Conservation (phyloP, 2,797 vertebrate genomes). For the Acanthurus leucopareius region DNA sequence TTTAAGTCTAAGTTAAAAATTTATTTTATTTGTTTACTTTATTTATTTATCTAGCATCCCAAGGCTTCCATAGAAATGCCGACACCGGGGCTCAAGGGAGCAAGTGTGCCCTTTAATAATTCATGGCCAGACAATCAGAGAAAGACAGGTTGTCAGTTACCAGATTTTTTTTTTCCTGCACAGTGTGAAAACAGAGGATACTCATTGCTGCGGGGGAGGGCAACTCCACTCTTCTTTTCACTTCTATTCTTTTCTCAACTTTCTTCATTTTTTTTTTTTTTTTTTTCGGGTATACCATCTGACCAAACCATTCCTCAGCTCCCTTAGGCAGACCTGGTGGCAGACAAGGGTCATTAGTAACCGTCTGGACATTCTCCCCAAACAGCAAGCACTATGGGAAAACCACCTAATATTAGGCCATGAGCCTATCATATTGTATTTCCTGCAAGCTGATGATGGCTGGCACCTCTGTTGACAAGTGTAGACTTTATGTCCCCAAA, state of each 20-base stretch:
- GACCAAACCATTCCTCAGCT: slow-evolving; percentile 54
- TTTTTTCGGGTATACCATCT: slow-evolving; percentile 36
- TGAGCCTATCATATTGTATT: slow-evolving; percentile 76
- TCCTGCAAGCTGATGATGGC: slow-evolving; percentile 62
- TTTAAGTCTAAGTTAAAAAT: too few relatives aligned
- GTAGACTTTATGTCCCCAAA: slow-evolving; percentile 54
- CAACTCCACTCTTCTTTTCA: slow-evolving; percentile 49
- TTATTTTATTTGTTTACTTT: too few relatives aligned
- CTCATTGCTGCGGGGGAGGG: slow-evolving; percentile 55
- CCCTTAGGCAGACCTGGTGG: slow-evolving; percentile 51
- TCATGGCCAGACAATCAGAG: slow-evolving; percentile 77
- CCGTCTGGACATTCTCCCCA: slow-evolving; percentile 66
- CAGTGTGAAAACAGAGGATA: slow-evolving; percentile 63
- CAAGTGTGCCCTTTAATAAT: slow-evolving; percentile 79
- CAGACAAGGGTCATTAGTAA: slow-evolving; percentile 76
- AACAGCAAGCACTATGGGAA: slow-evolving; percentile 67
- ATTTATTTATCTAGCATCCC: too few relatives aligned
- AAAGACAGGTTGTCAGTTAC: slow-evolving; percentile 82
- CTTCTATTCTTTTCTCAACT: slow-evolving; percentile 34
- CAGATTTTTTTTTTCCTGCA: slow-evolving; percentile 58
- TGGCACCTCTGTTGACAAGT: slow-evolving; percentile 76
- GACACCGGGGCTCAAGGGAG: slow-evolving; percentile 68
- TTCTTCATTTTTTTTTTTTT: background rate
- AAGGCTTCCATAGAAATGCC: slow-evolving; percentile 17
- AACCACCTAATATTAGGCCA: slow-evolving; percentile 55